phyloP scores from a whole-genome alignment of 2,797 vertebrate genomes.

The Florisuga fusca region DNA sequence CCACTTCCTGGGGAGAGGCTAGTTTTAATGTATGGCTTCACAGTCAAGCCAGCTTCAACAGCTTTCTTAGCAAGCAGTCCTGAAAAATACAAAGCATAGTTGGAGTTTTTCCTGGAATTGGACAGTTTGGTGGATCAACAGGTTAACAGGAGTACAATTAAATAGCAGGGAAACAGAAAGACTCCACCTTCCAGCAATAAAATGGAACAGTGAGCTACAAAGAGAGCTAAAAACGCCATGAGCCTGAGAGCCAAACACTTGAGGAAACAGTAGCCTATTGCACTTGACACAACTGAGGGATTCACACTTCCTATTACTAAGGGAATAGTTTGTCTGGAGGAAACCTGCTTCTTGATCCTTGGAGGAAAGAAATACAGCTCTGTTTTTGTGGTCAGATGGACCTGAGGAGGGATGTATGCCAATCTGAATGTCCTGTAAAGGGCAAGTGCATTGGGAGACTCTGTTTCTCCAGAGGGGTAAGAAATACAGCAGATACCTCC shows the following conservation, averaged over 20 bases:
- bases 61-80: conserved; percentile 96
- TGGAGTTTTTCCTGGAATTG: background rate
- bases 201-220: background rate
- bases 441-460: background rate
- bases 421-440: background rate
- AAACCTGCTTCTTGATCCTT: background rate
- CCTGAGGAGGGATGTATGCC: background rate
- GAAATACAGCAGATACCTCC: background rate
- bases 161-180: background rate
- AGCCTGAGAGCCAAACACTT: background rate
- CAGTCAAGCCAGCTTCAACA: conserved; percentile 86
- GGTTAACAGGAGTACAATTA: background rate
- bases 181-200: background rate
- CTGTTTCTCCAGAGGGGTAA: background rate
- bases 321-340: background rate
- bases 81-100: conserved; percentile 64
- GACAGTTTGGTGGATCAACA: background rate
- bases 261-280: background rate
- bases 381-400: background rate
- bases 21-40: conserved; percentile 97
- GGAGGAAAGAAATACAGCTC: background rate
- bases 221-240: background rate
- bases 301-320: background rate
- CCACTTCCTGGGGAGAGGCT: conserved; percentile 97
- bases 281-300: background rate